Percentiles rank a stretch among this genome's conserved stretches.
Conservation (phyloP, 2,113 vertebrate species). For the Oceanites oceanicus region DNA sequence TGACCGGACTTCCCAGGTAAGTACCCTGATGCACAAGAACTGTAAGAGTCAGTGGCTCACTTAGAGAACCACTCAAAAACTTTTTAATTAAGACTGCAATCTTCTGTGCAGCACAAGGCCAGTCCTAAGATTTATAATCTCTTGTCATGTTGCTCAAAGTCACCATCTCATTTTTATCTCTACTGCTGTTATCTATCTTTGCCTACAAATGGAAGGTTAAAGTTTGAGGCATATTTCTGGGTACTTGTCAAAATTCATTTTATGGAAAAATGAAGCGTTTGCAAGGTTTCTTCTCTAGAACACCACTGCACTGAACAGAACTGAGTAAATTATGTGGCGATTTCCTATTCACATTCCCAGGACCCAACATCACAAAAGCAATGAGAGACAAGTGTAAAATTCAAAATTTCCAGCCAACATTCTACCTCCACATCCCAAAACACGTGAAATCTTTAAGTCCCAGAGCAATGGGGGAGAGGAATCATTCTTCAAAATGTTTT, state of each 20-base stretch:
- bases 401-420: not conserved
- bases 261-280: constrained; percentile 31
- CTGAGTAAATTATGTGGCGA: constrained; percentile 6
- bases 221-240: constrained; percentile 43
- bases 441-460: rapidly evolving
- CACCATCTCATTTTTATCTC: constrained; percentile 17
- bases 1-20: not conserved
- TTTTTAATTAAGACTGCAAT: constrained; percentile 25
- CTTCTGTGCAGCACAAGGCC: not conserved
- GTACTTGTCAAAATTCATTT: constrained; percentile 64
- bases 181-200: constrained; percentile 37
- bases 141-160: not conserved
- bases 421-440: not conserved
- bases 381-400: not conserved
- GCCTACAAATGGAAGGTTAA: constrained; percentile 61
- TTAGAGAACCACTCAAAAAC: not conserved
- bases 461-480: not conserved
- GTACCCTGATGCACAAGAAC: not conserved
- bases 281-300: constrained; percentile 17
- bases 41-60: not conserved
- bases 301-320: constrained; percentile 29
- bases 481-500: not conserved
- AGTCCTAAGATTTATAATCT: not conserved
- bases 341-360: not conserved
- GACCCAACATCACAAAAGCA: not conserved